These are phyloP conservation scores for Cephus cinctus DNA, from an alignment of 1,140 invertebrate species.

Conservation along the genomic window DNA sequence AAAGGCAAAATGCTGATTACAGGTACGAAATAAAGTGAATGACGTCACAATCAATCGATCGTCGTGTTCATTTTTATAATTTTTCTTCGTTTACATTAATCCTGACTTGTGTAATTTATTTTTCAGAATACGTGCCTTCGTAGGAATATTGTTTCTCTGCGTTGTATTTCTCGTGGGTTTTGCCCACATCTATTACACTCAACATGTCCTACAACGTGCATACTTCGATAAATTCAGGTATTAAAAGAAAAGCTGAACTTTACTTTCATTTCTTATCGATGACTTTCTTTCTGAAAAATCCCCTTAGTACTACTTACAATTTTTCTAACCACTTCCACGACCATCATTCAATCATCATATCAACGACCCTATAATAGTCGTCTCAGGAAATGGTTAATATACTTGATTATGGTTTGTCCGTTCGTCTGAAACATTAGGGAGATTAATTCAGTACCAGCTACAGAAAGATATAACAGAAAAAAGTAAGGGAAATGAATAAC, in stretches of 20 bases:
- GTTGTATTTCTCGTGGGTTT: slow-evolving; percentile 80
- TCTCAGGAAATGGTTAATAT: slow-evolving; percentile 36
- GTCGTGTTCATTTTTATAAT: slow-evolving; percentile 1
- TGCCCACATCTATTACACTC: slow-evolving; percentile 79
- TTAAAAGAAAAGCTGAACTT: background rate
- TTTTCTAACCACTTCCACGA: too few relatives aligned
- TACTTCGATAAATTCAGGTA: slow-evolving; percentile 77
- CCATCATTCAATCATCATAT: slow-evolving; percentile 1
- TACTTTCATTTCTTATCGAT: background rate
- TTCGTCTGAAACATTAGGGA: slow-evolving; percentile 18
- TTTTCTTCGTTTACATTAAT: slow-evolving; percentile 2
- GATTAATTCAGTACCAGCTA: too few relatives aligned
- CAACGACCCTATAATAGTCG: background rate
- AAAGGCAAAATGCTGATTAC: slow-evolving; percentile 52
- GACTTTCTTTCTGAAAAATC: too few relatives aligned
- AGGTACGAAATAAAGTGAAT: too few relatives aligned
- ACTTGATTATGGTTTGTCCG: slow-evolving; percentile 33
- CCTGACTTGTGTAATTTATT: slow-evolving; percentile 1
- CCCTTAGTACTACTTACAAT: too few relatives aligned
- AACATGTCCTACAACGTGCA: slow-evolving; percentile 74
- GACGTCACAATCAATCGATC: background rate
- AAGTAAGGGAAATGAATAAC: background rate
- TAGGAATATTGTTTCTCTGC: slow-evolving; percentile 75
- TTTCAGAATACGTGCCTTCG: slow-evolving; percentile 75
- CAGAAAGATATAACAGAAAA: background rate